These are phyloP conservation scores for Cyrtodaria siliqua DNA, from an alignment of 2,888 invertebrate species.

Conservation along the genomic window DNA sequence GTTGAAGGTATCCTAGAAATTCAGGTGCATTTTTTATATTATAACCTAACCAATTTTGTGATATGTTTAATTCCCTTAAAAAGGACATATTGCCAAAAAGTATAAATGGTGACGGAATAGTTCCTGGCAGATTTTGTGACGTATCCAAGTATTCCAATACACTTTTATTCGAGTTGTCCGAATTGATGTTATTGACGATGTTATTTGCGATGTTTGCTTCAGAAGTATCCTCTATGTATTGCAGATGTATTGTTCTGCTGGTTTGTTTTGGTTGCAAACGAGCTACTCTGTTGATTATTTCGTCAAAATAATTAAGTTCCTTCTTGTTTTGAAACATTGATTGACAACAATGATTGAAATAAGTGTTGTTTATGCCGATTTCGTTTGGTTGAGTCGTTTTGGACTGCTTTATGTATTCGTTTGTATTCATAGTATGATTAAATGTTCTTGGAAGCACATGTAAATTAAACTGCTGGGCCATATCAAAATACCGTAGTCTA, in stretches of 20 bases:
- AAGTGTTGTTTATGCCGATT: background rate
- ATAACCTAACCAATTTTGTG: conserved; percentile 20
- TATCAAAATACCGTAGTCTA: conserved; percentile 17
- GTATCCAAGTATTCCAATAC: conserved; percentile 19
- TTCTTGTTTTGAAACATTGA: conserved; percentile 5
- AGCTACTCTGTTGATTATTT: background rate
- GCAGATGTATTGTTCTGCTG: too few species aligned
- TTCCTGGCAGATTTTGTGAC: conserved; percentile 17
- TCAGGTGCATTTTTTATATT: background rate
- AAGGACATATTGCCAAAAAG: background rate
- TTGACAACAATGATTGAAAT: background rate
- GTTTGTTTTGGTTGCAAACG: too few species aligned
- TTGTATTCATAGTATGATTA: too few species aligned
- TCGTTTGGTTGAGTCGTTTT: background rate
- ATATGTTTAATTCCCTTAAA: conserved; percentile 14
- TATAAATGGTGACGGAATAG: background rate
- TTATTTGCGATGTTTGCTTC: too few species aligned
- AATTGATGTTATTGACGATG: background rate
- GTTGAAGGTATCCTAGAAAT: background rate
- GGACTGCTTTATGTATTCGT: too few species aligned
- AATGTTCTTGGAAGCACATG: conserved; percentile 8
- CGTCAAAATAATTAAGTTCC: conserved; percentile 1
- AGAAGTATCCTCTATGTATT: too few species aligned
- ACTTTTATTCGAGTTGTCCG: background rate
- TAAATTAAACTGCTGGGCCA: conserved; percentile 12